Conservation (phyloP, 64 coral and sea anemone genomes). For the Montipora cactus region DNA sequence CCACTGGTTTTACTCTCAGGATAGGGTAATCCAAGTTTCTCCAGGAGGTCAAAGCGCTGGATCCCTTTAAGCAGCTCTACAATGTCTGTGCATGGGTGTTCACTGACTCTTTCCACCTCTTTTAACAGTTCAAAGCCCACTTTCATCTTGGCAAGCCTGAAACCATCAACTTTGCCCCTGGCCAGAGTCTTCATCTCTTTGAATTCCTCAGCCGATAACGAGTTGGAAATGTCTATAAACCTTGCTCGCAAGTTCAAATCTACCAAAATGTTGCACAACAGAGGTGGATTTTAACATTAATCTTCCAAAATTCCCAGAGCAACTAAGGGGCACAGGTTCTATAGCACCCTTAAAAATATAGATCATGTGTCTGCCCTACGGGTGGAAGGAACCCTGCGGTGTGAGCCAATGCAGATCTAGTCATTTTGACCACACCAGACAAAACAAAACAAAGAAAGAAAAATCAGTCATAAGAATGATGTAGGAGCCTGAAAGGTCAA, state of each 20-base stretch:
- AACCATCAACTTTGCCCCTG: background rate
- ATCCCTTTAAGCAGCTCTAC: background rate
- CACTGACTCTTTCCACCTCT: background rate
- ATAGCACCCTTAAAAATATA: no score
- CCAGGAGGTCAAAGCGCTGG: conserved; percentile 19
- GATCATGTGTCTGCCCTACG: no score
- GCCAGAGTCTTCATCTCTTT: background rate
- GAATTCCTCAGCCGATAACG: background rate
- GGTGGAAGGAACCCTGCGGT: no score
- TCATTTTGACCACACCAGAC: background rate
- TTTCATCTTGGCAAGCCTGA: background rate
- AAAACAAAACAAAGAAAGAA: background rate
- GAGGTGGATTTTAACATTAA: background rate
- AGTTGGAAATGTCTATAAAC: conserved; percentile 16
- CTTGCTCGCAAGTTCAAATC: background rate
- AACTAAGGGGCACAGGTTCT: no score
- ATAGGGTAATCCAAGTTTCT: conserved; percentile 2
- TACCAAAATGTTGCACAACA: background rate
- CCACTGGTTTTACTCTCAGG: background rate
- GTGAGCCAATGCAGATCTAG: background rate
- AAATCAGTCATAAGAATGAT: background rate
- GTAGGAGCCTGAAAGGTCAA: no score
- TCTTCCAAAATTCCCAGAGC: no score
- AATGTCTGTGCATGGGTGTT: background rate
- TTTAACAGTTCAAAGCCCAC: conserved; percentile 20